Evolutionary conservation across 2,888 invertebrate species (phyloP).

Genomic region (Meliscaeva auricollis): DNA sequence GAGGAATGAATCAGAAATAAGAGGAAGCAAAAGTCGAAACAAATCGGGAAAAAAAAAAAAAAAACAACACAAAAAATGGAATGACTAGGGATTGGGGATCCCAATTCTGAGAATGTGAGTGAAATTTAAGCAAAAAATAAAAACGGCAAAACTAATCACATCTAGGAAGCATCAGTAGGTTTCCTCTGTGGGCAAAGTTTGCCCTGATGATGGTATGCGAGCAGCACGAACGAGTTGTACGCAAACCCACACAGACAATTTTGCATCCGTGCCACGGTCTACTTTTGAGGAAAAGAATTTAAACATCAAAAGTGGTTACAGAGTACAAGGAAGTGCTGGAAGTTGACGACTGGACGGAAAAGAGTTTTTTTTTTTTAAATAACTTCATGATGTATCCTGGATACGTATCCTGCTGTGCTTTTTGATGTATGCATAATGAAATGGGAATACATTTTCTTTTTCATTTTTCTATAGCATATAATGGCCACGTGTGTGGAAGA

Average conservation of each 20-base stretch:
- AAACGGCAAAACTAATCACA: constrained; percentile 50
- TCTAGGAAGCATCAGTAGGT: constrained; percentile 41
- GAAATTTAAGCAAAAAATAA: not conserved
- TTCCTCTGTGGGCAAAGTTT: constrained; percentile 58
- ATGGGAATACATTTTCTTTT: constrained; percentile 4
- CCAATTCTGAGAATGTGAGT: not conserved
- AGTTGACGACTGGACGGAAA: constrained; percentile 39
- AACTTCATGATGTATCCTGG: constrained; percentile 59
- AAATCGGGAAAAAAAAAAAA: constrained; percentile 38
- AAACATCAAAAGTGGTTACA: constrained; percentile 56
- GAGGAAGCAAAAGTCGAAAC: constrained; percentile 41
- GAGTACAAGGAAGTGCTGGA: constrained; percentile 53
- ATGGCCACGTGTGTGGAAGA: constrained; percentile 31
- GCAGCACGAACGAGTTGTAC: not conserved
- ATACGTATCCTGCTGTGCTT: constrained; percentile 66
- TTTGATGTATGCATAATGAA: constrained; percentile 65
- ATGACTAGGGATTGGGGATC: not conserved
- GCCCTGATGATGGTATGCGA: constrained; percentile 33
- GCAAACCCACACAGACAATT: constrained; percentile 31
- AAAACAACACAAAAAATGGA: not conserved
- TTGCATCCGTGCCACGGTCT: constrained; percentile 52
- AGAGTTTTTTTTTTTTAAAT: constrained; percentile 34
- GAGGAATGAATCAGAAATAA: constrained; percentile 35
- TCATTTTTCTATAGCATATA: constrained; percentile 7
- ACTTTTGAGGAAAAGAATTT: constrained; percentile 23